Evolutionary conservation across 1,140 invertebrate genomes (phyloP), one percentile per base, ranked within the genome.

Genomic region (Drosophila paulistorum): DNA sequence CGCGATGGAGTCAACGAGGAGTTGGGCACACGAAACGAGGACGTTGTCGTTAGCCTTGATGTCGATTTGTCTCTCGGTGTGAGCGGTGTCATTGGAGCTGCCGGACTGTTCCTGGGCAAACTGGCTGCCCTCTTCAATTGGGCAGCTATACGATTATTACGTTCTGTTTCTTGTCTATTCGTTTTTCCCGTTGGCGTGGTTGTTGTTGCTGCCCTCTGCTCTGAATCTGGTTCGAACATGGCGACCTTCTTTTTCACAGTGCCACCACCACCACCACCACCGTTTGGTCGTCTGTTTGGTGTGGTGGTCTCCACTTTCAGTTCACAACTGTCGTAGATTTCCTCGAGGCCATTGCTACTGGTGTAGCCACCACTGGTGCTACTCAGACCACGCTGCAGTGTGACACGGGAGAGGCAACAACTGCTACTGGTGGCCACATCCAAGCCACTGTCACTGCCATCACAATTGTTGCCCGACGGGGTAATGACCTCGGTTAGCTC

Each of bases 361-460:
- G 93, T 94, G 77, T 94, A 94, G 69, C 93, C 94, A 2, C 94
- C 94, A 75, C 95, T 94, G 72, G 93, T 94, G 39, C 92, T 93
- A 77, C 94, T 94, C 23, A 93, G 81, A 26, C 93, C 93, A 58
- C 94, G 90, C 48, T 93, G 92, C 51, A 92, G 71, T 23, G 90
- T 81, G 6, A 74, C 64, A 1, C 77, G 58, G 10, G 79, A 78
- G 64, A 73, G 64, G 74, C 75, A 89, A 23, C 93, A 93, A 2
- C 86, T 90, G 57, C 93, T 95, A 2, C 86, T 90, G 51, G 93
- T 95, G 37, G 95, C 94, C 9, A 95, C 93, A 81, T 96, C 96
- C 2, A 96, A 95, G 1, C 96, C 96, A 78, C 96, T 96, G 82
- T 96, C 96, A 81, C 95, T 96, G 33, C 96, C 96, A 66, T 96